Percentiles rank a stretch among this genome's conserved stretches.
These are phyloP conservation scores for Amiota mariae DNA, from an alignment of 2,888 invertebrate species.

Conservation along the genomic window DNA sequence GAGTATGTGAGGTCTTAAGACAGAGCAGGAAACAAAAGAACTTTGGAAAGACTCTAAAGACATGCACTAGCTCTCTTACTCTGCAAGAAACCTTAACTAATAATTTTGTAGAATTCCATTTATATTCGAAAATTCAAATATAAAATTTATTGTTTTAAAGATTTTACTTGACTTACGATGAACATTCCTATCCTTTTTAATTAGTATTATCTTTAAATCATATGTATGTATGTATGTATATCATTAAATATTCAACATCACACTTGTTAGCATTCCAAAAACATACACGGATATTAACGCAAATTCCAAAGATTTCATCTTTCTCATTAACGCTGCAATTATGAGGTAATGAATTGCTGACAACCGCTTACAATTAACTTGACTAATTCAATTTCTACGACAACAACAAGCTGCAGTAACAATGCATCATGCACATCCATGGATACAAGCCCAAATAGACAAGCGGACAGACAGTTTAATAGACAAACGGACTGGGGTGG, in stretches of 20 bases:
- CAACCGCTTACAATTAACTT: not conserved
- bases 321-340: constrained; percentile 12
- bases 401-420: not conserved
- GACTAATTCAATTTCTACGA: constrained; percentile 11
- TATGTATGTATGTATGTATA: no score
- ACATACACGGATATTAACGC: not conserved
- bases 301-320: not conserved
- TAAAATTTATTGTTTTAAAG: no score
- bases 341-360: constrained; percentile 49
- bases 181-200: no score
- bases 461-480: not conserved
- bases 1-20: no score
- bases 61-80: no score
- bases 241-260: not conserved
- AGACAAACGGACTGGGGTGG: not conserved
- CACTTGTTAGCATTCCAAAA: not conserved
- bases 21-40: no score
- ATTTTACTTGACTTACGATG: no score
- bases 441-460: constrained; percentile 17
- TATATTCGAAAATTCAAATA: no score
- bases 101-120: no score
- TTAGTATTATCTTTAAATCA: no score
- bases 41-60: no score
- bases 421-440: constrained; percentile 5
- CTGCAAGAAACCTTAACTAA: no score